Base-by-base conservation (phyloP, 2,113 vertebrate genomes). In the Colaptes auratus region DNA sequence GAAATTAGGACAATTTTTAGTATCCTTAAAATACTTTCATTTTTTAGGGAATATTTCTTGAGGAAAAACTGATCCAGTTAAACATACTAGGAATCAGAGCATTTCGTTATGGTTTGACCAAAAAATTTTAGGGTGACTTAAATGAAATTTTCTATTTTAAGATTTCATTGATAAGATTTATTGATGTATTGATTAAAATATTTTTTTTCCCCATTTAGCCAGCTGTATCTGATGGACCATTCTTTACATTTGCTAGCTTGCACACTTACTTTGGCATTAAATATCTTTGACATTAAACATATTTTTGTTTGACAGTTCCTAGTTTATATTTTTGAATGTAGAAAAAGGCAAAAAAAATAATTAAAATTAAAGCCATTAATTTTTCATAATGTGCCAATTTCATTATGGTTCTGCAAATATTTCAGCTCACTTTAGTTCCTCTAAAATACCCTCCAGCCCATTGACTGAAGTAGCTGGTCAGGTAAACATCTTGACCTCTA, bases 401-500 rank as follows among this genome's bases (percentile, higher is more conserved):
- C 55, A 15, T 56, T 82, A 65, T 42, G 44, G 33, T 33, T 65
- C 76, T 1, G 18, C 86, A 90, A 94, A 86, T 95, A 95, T 88
- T 91, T 95, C 59, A 92, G 89, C 77, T 55, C 10, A 15, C 55
- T 94, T 92, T 72, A 31, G 39, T 88, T 95, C 65, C 25, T 90
- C 61, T 90, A 84, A 88, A 92, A 80, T 30, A 82, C 82, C 80
- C 63, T 86, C 30, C 65, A 77, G 44, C 61, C 80, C 82, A 80
- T 46, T 94, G 80, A 90, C 86, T 93, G 59, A 61, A 90, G 58
- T 78, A 83, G 18, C 78, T 76, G 85, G 65, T 76, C 94, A 90
- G 81, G 90, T 95, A 95, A 96, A 92, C 66, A 88, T 81, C 82
- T 82, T 96, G 90, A 91, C 80, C 92, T 96, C 85, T 83, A 61